Base-by-base conservation (phyloP, 30 jellyfish, hydroid and myxozoan genomes). In the Hydractinia echinata region DNA sequence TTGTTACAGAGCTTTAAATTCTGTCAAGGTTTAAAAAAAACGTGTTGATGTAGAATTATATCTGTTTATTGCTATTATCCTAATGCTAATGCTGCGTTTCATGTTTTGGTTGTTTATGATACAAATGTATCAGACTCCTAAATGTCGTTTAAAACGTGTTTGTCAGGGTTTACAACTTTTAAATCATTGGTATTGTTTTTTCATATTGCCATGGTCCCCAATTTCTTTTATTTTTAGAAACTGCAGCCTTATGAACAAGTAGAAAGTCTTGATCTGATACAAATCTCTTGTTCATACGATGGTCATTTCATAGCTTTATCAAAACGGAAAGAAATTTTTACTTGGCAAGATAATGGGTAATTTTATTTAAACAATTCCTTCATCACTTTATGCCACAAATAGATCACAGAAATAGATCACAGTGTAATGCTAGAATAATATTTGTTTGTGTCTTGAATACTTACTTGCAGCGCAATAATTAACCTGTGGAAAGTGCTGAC, bases 261-360 rank as follows among this genome's bases (percentile, higher is more conserved):
- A 10, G 69, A 58, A 67, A 15, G 44, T 44, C 61, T 80, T 52
- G 68, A 60, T 14, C 64, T 80, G 1, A 51, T 80, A 30, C 76
- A 61, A 15, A 9, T 80, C 14, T 39, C 93, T 8, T 84, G 93
- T 76, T 74, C 91, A 69, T 86, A 80, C 19, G 95, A 88, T 73
- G 89, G 89, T n/a, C 95, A 89, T 68, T 89, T 72, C 73, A 88
- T 89, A 70, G 97, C 95, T 1, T 70, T 89, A 81, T 77, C 88
- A 5, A 64, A 85, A 7, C 50, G 64, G 30, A 89, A 89, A 55
- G 93, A 76, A 53, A 87, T 89, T 19, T 80, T 51, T 80, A 73
- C 97, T n/a, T 89, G 97, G 97, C 87, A 88, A 3, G 21, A 78
- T 14, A 85, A 76, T 82, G 83, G 74, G 44, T 30, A 30, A 30